Base-by-base conservation (phyloP, 2,888 invertebrate species). In the Drosophila recens region DNA sequence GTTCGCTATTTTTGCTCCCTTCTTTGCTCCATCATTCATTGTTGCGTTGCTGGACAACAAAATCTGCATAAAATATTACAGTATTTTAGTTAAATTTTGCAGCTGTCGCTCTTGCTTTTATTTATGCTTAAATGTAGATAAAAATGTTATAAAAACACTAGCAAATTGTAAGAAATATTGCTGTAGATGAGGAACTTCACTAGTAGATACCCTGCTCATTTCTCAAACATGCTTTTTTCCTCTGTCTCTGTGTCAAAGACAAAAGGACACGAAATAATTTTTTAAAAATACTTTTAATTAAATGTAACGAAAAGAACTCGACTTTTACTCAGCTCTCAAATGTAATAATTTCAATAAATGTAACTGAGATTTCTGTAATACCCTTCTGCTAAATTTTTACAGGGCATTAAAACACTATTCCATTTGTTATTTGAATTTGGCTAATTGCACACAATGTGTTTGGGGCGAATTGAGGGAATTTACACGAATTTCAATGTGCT, bases 31-130 rank as follows among this genome's bases (percentile, higher is more conserved):
- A 59, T 56, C 51, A 53, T 36, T 46, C 36, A 57, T 57, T 38
- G 57, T 46, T 59, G 6, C 63, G 52, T 63, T 66, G n/a, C 43
- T 81, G 46, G 67, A 27, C 20, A 68, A 57, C 68, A 53, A 68
- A 74, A 74, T 51, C 46, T 46, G 46, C 48, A 65, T 51, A 36
- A 77, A 77, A 62, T 67, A 49, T 62, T 54, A 65, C 36, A 46
- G 20, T 23, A 53, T 75, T 85, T 68, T 49, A 49, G 52, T 67
- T 69, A 34, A 62, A 72, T 36, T 78, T 66, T 66, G 72, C 71
- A 70, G 59, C 76, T 76, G 82, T 52, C 63, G 61, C 46, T 43
- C 51, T 52, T 66, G 49, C 27, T 38, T 46, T 40, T 38, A 38
- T 56, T 45, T 33, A 40, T 56, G 40, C 54, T 48, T 54, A n/a